Percentiles rank a stretch among this genome's conserved stretches.
These are phyloP conservation scores for Scaptomyza polygonia DNA, from an alignment of 2,888 invertebrate genomes.

Conservation along the genomic window DNA sequence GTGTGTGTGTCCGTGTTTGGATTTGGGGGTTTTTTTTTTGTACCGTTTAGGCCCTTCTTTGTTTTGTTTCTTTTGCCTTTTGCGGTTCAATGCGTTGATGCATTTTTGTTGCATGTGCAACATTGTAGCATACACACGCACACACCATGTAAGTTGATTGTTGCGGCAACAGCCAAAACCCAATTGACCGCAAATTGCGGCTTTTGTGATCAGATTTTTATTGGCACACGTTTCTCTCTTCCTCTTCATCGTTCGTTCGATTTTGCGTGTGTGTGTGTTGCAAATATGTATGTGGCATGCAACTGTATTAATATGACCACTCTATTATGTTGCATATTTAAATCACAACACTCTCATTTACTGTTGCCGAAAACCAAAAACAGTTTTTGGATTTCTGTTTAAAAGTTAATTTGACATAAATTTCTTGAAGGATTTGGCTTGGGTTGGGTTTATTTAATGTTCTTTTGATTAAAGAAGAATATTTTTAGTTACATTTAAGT, in stretches of 20 bases:
- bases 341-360: slow-evolving; percentile 9
- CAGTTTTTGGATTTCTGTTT: background rate
- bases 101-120: slow-evolving; percentile 75
- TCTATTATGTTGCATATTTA: slow-evolving; percentile 33
- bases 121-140: slow-evolving; percentile 34
- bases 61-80: slow-evolving; percentile 15
- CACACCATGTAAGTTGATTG: slow-evolving; percentile 55
- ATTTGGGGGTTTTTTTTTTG: slow-evolving; percentile 21
- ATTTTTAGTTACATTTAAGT: too few relatives aligned
- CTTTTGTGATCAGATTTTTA: slow-evolving; percentile 77
- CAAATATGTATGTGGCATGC: slow-evolving; percentile 7
- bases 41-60: slow-evolving; percentile 44
- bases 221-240: slow-evolving; percentile 33
- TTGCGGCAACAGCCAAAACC: slow-evolving; percentile 74
- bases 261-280: slow-evolving; percentile 5
- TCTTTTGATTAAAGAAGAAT: too few relatives aligned
- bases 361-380: background rate
- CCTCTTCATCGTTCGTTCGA: background rate
- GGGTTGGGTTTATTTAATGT: too few relatives aligned
- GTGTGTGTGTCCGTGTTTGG: slow-evolving; percentile 5
- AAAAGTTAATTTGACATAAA: slow-evolving; percentile 17
- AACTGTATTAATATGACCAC: background rate
- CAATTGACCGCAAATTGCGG: slow-evolving; percentile 80
- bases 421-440: background rate
- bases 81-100: slow-evolving; percentile 64